Conservation (phyloP, 2,797 vertebrate genomes). For the Chiloscyllium punctatum region DNA sequence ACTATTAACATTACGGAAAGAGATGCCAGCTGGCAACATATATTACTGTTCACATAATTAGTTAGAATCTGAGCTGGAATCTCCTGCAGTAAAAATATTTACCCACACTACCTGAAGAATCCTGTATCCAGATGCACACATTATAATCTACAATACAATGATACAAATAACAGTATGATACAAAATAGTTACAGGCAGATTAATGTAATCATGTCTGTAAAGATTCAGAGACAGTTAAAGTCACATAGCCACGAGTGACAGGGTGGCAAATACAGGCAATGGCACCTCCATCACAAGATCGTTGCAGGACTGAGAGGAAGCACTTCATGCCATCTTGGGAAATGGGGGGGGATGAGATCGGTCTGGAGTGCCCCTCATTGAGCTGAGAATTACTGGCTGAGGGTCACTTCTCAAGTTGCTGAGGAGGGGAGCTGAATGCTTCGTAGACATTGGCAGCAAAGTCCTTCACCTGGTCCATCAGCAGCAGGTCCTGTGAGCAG, state of each 20-base stretch:
- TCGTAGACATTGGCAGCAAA: conserved; percentile 95
- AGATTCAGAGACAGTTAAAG: not conserved
- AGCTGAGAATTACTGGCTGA: not conserved
- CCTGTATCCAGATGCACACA: not conserved
- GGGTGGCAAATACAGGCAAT: not conserved
- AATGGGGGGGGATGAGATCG: not conserved
- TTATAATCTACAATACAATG: not conserved
- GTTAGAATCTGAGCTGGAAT: not conserved
- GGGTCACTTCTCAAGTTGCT: conserved; percentile 63
- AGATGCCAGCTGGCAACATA: conserved; percentile 1
- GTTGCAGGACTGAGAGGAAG: not conserved
- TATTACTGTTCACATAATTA: not conserved
- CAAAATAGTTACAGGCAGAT: conserved; percentile 35
- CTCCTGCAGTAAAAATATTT: conserved; percentile 6
- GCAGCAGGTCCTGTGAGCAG: conserved; percentile 74
- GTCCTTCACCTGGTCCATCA: conserved; percentile 90
- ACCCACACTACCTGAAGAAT: not conserved
- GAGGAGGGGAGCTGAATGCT: conserved; percentile 75
- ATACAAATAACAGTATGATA: conserved; percentile 21
- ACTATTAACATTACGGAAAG: not conserved
- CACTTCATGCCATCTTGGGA: not conserved
- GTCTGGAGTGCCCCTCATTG: not conserved
- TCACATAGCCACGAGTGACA: not conserved
- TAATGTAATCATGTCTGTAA: conserved; percentile 23
- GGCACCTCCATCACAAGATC: not conserved